Evolutionary conservation across 1,140 invertebrate species (phyloP).

Genomic region (Lineus longissimus): DNA sequence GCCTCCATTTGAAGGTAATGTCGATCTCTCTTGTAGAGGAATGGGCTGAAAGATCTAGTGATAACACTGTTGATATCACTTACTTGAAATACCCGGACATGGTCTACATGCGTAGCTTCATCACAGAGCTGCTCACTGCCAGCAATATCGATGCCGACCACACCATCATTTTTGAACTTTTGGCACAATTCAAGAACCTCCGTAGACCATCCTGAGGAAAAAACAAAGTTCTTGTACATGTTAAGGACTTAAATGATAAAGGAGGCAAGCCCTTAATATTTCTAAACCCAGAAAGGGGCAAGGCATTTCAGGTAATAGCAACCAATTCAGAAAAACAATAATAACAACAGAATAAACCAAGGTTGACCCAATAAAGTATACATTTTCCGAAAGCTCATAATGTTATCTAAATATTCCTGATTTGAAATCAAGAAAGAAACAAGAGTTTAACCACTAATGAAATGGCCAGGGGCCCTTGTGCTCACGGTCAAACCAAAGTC

Average conservation of each 20-base stretch:
- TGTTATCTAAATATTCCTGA: too few relatives aligned
- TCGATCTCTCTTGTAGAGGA: background rate
- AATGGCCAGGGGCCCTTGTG: too few relatives aligned
- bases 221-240: too few relatives aligned
- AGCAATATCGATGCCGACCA: slow-evolving; percentile 64
- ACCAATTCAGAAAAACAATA: too few relatives aligned
- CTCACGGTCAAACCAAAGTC: too few relatives aligned
- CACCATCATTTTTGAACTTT: slow-evolving; percentile 55
- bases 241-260: slow-evolving; percentile 30
- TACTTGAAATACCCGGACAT: slow-evolving; percentile 42
- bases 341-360: too few relatives aligned
- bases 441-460: too few relatives aligned
- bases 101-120: slow-evolving; percentile 34
- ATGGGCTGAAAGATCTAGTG: background rate
- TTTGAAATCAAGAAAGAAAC: too few relatives aligned
- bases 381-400: too few relatives aligned
- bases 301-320: too few relatives aligned
- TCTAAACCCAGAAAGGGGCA: background rate
- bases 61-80: background rate
- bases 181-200: slow-evolving; percentile 56
- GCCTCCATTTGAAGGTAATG: too few relatives aligned
- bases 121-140: slow-evolving; percentile 53
- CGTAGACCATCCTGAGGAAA: slow-evolving; percentile 51
- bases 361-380: too few relatives aligned
- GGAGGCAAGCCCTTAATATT: background rate